These are phyloP conservation scores for Camponotus pennsylvanicus DNA, from an alignment of 1,140 invertebrate species.

Conservation along the genomic window DNA sequence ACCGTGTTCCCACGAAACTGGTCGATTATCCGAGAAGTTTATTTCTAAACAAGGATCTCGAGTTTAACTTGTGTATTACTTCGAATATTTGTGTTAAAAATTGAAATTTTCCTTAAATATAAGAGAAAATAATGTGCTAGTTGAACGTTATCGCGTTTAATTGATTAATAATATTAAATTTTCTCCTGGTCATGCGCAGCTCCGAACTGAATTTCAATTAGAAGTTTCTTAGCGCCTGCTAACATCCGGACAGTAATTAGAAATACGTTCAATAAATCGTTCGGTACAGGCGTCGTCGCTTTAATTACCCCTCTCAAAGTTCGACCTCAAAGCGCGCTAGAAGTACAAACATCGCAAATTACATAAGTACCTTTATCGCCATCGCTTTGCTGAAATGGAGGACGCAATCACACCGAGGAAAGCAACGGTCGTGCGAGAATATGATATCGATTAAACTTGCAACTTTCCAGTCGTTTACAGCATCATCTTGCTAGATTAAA, in stretches of 20 bases:
- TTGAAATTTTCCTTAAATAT: neutral
- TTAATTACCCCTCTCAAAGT: constrained; percentile 65
- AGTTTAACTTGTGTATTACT: neutral
- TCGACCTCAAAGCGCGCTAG: constrained; percentile 62
- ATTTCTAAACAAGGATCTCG: neutral
- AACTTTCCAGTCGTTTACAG: constrained; percentile 23
- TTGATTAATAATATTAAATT: constrained; percentile 61
- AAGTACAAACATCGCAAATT: constrained; percentile 60
- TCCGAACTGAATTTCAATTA: constrained; percentile 48
- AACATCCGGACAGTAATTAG: constrained; percentile 69
- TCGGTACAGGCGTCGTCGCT: constrained; percentile 56
- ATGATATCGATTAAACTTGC: constrained; percentile 51
- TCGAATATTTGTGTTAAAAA: constrained; percentile 17
- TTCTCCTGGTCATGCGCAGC: constrained; percentile 23
- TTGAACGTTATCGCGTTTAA: constrained; percentile 25
- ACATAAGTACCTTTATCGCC: constrained; percentile 57
- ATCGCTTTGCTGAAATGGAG: constrained; percentile 27
- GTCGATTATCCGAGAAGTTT: constrained; percentile 34
- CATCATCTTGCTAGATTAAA: constrained; percentile 30
- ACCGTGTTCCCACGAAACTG: constrained; percentile 3
- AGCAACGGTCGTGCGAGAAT: constrained; percentile 31
- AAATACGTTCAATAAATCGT: constrained; percentile 69
- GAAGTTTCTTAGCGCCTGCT: constrained; percentile 41
- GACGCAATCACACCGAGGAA: constrained; percentile 20
- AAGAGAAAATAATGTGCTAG: neutral